Evolutionary conservation across 1,140 invertebrate species (phyloP), one percentile per base, ranked within the genome.

Genomic region (Ips nitidus): DNA sequence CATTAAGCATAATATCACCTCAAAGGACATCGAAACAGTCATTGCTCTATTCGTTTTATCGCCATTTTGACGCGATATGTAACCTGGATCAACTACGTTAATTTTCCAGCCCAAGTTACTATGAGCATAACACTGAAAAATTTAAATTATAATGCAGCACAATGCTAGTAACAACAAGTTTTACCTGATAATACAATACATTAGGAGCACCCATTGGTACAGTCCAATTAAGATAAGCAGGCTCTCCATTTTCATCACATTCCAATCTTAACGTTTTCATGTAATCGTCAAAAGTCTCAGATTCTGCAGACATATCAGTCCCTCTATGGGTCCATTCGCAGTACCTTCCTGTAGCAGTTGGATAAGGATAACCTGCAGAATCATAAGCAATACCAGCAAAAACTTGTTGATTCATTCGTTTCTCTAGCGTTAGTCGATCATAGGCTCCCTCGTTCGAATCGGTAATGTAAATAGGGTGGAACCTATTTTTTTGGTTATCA

Each of bases 381-480:
- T 92, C 90, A 73, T 87, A 91, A 0, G 84, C 86, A 0, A 96
- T 89, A 2, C 94, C 94, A 8, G 94, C 93, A 79, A 89, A 96
- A 8, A 94, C 85, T 8, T 59, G 57, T 41, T 7, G 1, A 1
- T 50, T 50, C 6, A 50, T 50, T 8, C 89, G 89, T 59, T 94
- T 87, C 0, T 82, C 81, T 53, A 86, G 86, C 1, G 82, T 85
- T 75, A 92, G 91, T 79, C 94, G 91, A 0, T 88, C 89, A 74
- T 88, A 93, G 2, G 93, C 94, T 55, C 94, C 94, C 78, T 94
- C 91, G 0, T 84, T 81, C 39, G 89, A 94, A 75, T 91, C 89
- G 6, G 94, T 96, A 74, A 98, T 95, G 81, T 98, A 98, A 75
- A 98, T 89, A 7, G 95, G 95, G 83, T 98, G 95, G 81, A 94